Evolutionary conservation across 2,797 vertebrate species (phyloP).

Genomic region (Delichon dasypus): DNA sequence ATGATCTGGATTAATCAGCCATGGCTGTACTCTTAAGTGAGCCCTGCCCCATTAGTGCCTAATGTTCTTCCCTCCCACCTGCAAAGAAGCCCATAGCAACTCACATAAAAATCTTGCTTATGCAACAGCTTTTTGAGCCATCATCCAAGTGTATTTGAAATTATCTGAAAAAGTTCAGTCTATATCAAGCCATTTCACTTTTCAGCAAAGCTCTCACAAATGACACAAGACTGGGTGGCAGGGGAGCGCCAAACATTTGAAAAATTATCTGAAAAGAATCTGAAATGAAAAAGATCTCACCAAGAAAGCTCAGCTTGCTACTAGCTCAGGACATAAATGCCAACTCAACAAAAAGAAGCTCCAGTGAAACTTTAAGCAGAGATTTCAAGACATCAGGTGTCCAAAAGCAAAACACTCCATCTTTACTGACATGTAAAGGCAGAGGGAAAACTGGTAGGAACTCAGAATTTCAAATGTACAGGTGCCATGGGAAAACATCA

Average conservation of each 20-base stretch:
- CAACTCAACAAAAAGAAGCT: not conserved
- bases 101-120: not conserved
- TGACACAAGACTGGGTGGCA: fast-evolving
- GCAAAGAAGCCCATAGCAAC: not conserved
- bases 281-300: not conserved
- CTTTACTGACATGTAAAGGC: not conserved
- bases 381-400: not conserved
- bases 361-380: not conserved
- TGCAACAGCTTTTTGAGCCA: not conserved
- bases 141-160: not conserved
- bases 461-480: not conserved
- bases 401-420: not conserved
- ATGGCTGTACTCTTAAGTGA: not conserved
- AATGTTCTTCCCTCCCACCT: not conserved
- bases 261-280: not conserved
- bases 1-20: not conserved
- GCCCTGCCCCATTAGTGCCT: not conserved
- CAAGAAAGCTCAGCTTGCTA: not conserved
- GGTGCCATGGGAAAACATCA: not conserved
- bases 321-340: not conserved
- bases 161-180: not conserved
- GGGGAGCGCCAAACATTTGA: not conserved
- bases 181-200: not conserved
- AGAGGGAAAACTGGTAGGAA: not conserved
- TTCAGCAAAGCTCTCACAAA: not conserved